Evolutionary conservation across 1,140 invertebrate genomes (phyloP).

Genomic region (Sarcophaga peregrina): DNA sequence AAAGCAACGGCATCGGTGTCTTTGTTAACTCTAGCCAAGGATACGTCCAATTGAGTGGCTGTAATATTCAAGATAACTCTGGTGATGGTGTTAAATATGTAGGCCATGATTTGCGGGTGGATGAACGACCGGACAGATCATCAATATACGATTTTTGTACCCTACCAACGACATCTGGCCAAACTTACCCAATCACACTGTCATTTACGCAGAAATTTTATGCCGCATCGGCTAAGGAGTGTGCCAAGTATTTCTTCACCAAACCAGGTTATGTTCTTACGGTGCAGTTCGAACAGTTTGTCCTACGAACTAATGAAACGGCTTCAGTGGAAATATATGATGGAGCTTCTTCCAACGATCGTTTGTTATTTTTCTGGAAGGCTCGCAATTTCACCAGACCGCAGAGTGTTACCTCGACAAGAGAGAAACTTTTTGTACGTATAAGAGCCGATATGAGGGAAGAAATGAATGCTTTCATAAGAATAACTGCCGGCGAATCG

Average conservation of each 20-base stretch:
- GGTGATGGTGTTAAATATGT: conserved; percentile 89
- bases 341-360: conserved; percentile 76
- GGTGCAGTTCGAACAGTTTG: conserved; percentile 82
- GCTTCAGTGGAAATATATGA: conserved; percentile 82
- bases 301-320: conserved; percentile 78
- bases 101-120: conserved; percentile 79
- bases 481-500: conserved; percentile 79
- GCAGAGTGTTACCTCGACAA: conserved; percentile 83
- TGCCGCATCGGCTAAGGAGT: conserved; percentile 74
- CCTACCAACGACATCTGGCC: conserved; percentile 80
- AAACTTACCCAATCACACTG: conserved; percentile 84
- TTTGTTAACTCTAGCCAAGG: conserved; percentile 90
- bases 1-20: conserved; percentile 89
- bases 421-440: conserved; percentile 80
- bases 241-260: conserved; percentile 82
- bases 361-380: conserved; percentile 75
- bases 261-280: conserved; percentile 82
- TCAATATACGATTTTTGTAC: conserved; percentile 86
- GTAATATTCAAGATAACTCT: conserved; percentile 81
- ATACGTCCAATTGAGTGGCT: conserved; percentile 77
- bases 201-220: conserved; percentile 81
- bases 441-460: conserved; percentile 77
- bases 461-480: conserved; percentile 78
- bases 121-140: conserved; percentile 76
- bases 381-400: conserved; percentile 84